Evolutionary conservation across 1,140 invertebrate genomes (phyloP).

Genomic region (Caenorhabditis brenneri): DNA sequence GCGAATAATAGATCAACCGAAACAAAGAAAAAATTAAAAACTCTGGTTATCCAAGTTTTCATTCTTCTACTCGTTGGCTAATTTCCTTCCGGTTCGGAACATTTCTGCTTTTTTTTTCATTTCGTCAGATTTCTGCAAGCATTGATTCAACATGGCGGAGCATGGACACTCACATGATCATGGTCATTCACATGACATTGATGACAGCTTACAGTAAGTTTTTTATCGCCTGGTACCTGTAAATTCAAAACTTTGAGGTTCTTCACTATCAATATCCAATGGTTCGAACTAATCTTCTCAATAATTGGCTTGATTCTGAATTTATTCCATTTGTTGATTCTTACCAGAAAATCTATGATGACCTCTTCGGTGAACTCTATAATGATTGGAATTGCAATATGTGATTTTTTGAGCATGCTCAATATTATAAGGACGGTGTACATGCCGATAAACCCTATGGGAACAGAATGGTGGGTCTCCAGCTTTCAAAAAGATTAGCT

Average conservation of each 20-base stretch:
- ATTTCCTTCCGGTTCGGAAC: background rate
- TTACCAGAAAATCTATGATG: background rate
- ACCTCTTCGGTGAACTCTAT: background rate
- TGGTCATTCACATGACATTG: too few species aligned
- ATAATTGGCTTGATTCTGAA: background rate
- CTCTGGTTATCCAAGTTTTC: too few species aligned
- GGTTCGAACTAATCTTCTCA: background rate
- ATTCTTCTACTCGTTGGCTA: background rate
- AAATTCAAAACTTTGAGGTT: background rate
- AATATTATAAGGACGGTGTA: background rate
- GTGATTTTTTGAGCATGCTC: background rate
- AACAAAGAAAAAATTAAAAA: too few species aligned
- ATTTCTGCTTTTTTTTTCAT: background rate
- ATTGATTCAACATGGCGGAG: background rate
- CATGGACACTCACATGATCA: too few species aligned
- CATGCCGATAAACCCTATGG: background rate
- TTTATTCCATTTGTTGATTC: background rate
- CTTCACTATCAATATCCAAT: background rate
- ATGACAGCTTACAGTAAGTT: background rate
- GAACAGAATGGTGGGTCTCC: background rate
- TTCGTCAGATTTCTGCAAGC: too few species aligned
- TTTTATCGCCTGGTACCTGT: background rate
- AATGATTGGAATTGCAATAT: conserved; percentile 3
- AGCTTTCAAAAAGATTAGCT: background rate
- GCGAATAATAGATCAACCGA: too few species aligned